Percentiles rank a stretch among this genome's conserved stretches.
Evolutionary conservation across 2,113 vertebrate genomes (phyloP).

Genomic region (Panthera tigris): DNA sequence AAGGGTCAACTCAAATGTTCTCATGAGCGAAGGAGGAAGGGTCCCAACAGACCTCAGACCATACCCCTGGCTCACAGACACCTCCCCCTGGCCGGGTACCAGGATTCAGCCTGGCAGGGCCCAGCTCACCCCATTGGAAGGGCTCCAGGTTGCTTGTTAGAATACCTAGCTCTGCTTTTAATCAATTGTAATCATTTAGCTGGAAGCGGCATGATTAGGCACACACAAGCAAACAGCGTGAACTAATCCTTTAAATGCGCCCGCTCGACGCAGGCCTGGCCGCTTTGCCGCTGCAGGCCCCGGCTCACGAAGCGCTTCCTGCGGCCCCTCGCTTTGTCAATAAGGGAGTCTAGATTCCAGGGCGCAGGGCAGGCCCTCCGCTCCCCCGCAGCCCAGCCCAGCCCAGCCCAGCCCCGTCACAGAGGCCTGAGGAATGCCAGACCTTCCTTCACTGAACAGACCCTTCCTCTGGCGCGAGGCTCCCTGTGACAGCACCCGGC

Average conservation of each 20-base stretch:
- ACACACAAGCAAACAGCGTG: conserved; percentile 86
- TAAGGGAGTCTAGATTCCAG: neutral
- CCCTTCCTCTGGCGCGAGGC: neutral
- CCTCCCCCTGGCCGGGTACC: conserved; percentile 73
- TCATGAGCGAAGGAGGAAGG: neutral
- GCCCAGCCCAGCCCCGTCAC: neutral
- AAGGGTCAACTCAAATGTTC: neutral
- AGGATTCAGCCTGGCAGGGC: conserved; percentile 77
- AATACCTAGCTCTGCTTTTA: conserved; percentile 81
- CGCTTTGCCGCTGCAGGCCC: conserved; percentile 33
- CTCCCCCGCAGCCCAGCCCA: neutral
- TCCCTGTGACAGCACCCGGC: neutral
- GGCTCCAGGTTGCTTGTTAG: conserved; percentile 82
- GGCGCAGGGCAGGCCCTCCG: neutral
- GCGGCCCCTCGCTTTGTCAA: neutral
- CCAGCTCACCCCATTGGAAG: conserved; percentile 70
- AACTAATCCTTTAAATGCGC: conserved; percentile 87
- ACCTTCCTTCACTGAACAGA: neutral
- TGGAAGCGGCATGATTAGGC: conserved; percentile 83
- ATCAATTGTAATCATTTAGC: conserved; percentile 86
- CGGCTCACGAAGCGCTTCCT: neutral
- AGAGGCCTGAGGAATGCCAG: neutral
- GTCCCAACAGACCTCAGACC: neutral
- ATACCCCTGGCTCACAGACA: neutral
- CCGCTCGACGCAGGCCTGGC: conserved; percentile 69